Base-by-base conservation (phyloP, 1,140 invertebrate species). In the Bombus superbus region DNA sequence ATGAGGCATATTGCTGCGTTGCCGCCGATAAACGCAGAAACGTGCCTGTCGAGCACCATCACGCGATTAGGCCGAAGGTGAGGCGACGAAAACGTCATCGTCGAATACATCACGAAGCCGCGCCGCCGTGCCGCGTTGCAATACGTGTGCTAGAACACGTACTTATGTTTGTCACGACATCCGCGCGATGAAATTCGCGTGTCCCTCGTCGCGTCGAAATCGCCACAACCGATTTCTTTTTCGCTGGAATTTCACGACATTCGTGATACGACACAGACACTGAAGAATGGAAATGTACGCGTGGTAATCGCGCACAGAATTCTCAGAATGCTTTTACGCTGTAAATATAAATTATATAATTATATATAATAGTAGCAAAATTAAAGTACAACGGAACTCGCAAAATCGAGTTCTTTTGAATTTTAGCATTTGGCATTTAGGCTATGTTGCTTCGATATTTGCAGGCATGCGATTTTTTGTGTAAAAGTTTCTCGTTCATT, bases 1-100 rank as follows among this genome's bases (percentile, higher is more conserved):
- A 75, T 57, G 47, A 73, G 66, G 25, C 4, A 0, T 22, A 25
- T 28, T 35, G 53, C 66, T 32, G 57, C 71, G 59, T 73, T 42
- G n/a, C 9, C 42, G 72, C 35, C 38, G 78, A 81, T 81, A 81
- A 85, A 85, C 47, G 62, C 15, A 10, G 57, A 25, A 81, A 74
- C 84, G 59, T 81, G 71, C 68, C 40, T 32, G 59, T 13, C 22
- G 44, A 35, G n/a, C 71, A 53, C 42, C 66, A 47, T 80, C 84
- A 22, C 79, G 71, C 66, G 83, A 89, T 89, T 88, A 83, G 77
- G 76, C 57, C 80, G 87, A 89, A 89, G 88, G 84, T 86, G 87
- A 89, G 83, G 81, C 47, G 74, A 71, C 38, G 38, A n/a, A 66
- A 72, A 85, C 87, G 64, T 89, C 84, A 77, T 44, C 44, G 66